Base-by-base conservation (phyloP, 2,797 vertebrate species). In the Miopithecus talapoin region DNA sequence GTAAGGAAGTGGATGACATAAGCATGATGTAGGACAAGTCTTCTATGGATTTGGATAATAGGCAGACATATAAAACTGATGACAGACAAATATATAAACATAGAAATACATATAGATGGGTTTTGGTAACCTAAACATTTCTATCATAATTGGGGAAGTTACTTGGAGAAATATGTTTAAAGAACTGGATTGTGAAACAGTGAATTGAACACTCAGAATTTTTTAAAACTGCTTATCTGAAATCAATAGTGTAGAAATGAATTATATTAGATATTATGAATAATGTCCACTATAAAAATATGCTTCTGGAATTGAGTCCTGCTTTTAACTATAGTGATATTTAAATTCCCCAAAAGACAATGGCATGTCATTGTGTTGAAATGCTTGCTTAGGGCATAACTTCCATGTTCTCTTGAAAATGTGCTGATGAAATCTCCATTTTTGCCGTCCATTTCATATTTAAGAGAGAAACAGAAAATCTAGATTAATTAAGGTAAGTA, bases 181-280 rank as follows among this genome's bases (percentile, higher is more conserved):
- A 57, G 79, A 76, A 85, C 17, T 91, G 8, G 87, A 19, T 74
- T 50, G 87, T 94, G 87, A 96, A 83, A 88, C 7, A 89, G 85
- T 93, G 70, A 94, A 97, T 97, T 84, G 96, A 96, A 96, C 93
- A 92, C 89, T 97, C 74, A 96, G 79, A 97, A 95, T 72, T 97
- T 76, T 28, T 61, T 95, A 96, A 98, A 98, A 97, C 96, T 97
- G 86, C 80, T 61, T 90, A 93, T 84, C 92, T 93, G 96, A 94
- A 97, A 50, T 96, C 95, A 83, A 0, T 75, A 24, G 84, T 33
- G 43, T 83, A 79, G 94, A 85, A 94, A 94, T 36, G 84, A 24
- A 59, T 3, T 55, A n/a, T 93, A 93, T 80, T 95, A 59, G 91
- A 85, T 46, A 50, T 88, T 30, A 41, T 83, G 64, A 94, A 46